Conservation (phyloP, 2,797 vertebrate genomes). For the Novumbra hubbsi region DNA sequence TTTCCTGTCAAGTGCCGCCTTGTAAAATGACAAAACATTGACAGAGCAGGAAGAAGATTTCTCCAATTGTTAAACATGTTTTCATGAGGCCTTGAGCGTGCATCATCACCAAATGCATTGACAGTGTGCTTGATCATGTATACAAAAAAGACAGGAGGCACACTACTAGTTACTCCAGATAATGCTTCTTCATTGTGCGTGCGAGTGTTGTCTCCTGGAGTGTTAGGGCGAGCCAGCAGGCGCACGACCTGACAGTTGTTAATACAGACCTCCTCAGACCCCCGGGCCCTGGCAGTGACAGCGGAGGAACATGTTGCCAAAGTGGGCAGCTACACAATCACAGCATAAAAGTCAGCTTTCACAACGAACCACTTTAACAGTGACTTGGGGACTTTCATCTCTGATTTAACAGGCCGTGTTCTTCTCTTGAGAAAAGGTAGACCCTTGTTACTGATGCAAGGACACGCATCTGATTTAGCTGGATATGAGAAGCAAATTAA, state of each 20-base stretch:
- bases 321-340: not conserved
- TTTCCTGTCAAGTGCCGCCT: conserved; percentile 5
- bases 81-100: not conserved
- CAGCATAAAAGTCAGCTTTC: not conserved
- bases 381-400: not conserved
- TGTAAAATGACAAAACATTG: not conserved
- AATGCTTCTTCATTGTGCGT: not conserved
- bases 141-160: not conserved
- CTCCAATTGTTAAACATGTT: not conserved
- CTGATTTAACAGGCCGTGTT: not conserved
- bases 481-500: not conserved
- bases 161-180: not conserved
- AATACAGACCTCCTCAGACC: not conserved
- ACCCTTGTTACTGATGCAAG: not conserved
- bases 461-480: not conserved
- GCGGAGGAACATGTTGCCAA: not conserved
- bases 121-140: not conserved
- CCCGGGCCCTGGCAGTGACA: not conserved
- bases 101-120: not conserved
- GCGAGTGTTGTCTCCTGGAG: not conserved
- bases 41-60: not conserved
- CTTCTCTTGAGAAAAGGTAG: not conserved
- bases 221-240: not conserved
- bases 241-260: not conserved
- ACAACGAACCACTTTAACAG: not conserved